Conservation (phyloP, 2,113 vertebrate genomes). For the Callocephalon fimbriatum region DNA sequence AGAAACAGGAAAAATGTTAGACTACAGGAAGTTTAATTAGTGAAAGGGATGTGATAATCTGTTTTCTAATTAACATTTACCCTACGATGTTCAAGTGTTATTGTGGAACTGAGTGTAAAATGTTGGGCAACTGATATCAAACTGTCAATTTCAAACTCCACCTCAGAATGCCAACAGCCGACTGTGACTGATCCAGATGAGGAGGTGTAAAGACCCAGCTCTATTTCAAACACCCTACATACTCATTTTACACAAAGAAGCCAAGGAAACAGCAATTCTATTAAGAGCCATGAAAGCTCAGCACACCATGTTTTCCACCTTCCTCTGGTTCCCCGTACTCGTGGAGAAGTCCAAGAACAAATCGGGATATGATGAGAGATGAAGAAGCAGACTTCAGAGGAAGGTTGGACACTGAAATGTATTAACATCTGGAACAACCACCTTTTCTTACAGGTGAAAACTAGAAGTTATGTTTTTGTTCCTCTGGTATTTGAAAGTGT, state of each 20-base stretch:
- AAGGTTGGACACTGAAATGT: neutral
- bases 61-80: neutral
- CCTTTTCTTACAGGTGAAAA: neutral
- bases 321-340: neutral
- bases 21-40: rapidly evolving
- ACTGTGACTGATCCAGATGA: neutral
- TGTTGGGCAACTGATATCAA: neutral
- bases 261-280: neutral
- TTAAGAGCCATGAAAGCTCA: neutral
- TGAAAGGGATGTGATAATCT: neutral
- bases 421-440: neutral
- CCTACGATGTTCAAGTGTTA: neutral
- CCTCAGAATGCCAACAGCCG: neutral
- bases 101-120: neutral
- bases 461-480: neutral
- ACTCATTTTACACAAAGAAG: neutral
- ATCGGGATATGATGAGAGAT: neutral
- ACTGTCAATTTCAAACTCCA: neutral
- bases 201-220: neutral
- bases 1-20: neutral
- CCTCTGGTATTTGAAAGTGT: neutral
- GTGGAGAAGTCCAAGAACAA: neutral
- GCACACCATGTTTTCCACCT: neutral
- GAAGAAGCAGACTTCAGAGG: neutral
- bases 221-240: neutral